phyloP scores from a whole-genome alignment of 64 coral and sea anemone species.

The Platygyra sinensis region DNA sequence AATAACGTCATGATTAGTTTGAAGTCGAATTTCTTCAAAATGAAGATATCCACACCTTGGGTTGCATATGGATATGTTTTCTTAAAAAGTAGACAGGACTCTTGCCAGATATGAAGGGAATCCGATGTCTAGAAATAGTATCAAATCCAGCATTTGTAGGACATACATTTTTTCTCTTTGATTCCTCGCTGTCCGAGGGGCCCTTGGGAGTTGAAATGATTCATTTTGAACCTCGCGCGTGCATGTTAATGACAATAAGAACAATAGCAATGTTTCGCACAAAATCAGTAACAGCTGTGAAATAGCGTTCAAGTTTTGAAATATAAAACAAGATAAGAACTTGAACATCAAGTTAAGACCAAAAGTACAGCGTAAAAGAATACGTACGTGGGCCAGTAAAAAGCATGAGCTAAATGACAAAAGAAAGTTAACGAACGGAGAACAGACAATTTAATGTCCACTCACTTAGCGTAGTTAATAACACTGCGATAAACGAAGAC shows the following conservation, averaged over 20 bases:
- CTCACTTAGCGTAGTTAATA: no score
- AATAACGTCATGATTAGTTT: no score
- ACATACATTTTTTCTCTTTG: slow-evolving; percentile 10
- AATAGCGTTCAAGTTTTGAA: background rate
- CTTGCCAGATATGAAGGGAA: no score
- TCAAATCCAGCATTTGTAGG: slow-evolving; percentile 19
- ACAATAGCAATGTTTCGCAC: slow-evolving; percentile 10
- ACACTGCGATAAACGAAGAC: no score
- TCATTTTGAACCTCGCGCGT: background rate
- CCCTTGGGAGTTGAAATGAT: slow-evolving; percentile 1
- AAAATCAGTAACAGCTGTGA: background rate
- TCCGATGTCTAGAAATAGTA: background rate
- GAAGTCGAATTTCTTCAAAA: no score
- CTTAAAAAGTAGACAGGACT: no score
- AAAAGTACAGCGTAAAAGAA: slow-evolving; percentile 8
- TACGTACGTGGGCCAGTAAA: background rate
- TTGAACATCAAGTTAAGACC: slow-evolving; percentile 9
- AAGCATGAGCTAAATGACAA: background rate
- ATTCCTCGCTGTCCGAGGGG: background rate
- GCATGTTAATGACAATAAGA: background rate
- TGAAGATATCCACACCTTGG: no score
- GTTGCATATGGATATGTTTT: no score
- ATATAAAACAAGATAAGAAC: slow-evolving; percentile 10
- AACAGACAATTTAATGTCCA: no score
- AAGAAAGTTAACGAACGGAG: slow-evolving; percentile 13